Evolutionary conservation across 2,113 vertebrate genomes (phyloP), one percentile per base, ranked within the genome.

Genomic region (Sinocyclocheilus maitianheensis): DNA sequence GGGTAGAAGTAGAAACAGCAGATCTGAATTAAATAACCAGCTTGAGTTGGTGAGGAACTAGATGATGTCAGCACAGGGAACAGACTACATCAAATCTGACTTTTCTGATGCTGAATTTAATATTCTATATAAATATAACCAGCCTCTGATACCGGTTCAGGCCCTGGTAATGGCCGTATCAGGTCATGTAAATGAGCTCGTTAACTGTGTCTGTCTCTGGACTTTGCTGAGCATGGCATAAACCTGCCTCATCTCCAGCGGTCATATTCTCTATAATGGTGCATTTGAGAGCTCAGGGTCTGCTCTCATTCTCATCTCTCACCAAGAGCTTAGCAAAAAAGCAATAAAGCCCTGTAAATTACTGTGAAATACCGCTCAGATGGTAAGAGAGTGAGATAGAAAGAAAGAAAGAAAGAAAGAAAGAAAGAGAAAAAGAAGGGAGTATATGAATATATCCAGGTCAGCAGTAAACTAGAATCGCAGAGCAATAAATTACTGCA

Each of bases 111-210:
- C 1, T 40, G 12, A 71, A 72, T 83, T 22, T 16, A n/a, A 37
- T 83, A 40, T 62, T 18, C 46, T 34, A 46, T 26, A 83, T 83
- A 16, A 62, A 63, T 80, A 80, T 40, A 80, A 63, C 30, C 0
- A 43, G 10, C 14, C 62, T 43, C 63, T 72, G 24, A 55, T 72
- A 72, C 3, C 30, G 11, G 81, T 74, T 72, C 67, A 72, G 67
- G 30, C 43, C 3, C 16, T 16, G 46, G 26, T 83, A 58, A 74
- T 58, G 81, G 48, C 67, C 48, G 12, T 83, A 71, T 83, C 67
- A 40, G 67, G 81, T 74, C 81, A 83, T 74, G 81, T 83, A 83
- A 83, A 74, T 83, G 81, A 83, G 67, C 81, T 83, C 4, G 22
- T 83, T 74, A 83, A 58, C 20, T 55, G 81, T 71, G 81, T 71